Percentiles rank a stretch among this genome's conserved stretches.
These are phyloP conservation scores for Drosophila paramelanica DNA, from an alignment of 2,888 invertebrate genomes.

Conservation along the genomic window DNA sequence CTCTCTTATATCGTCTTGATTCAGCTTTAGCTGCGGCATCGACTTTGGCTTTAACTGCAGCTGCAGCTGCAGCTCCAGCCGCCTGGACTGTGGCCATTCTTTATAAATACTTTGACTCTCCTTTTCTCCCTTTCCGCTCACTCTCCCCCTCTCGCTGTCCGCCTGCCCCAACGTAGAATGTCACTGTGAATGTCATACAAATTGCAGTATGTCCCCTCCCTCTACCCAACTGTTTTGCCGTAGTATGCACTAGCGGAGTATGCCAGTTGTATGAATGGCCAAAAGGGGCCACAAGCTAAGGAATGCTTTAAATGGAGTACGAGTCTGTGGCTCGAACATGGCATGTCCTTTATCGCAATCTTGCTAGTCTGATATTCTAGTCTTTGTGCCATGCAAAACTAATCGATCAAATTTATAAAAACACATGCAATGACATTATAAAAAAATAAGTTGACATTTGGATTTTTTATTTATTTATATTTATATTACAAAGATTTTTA, in stretches of 20 bases:
- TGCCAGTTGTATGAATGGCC: slow-evolving; percentile 1
- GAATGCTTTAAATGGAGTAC: slow-evolving; percentile 18
- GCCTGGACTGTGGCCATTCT: slow-evolving; percentile 37
- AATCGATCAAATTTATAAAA: slow-evolving; percentile 5
- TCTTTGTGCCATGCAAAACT: background rate
- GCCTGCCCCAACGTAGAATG: slow-evolving; percentile 30
- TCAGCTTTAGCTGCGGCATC: slow-evolving; percentile 14
- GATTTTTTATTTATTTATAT: background rate
- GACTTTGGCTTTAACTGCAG: slow-evolving; percentile 8
- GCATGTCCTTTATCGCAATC: slow-evolving; percentile 7
- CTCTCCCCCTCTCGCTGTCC: background rate
- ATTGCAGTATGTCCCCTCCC: slow-evolving; percentile 33
- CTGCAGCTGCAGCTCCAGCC: slow-evolving; percentile 6
- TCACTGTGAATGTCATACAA: slow-evolving; percentile 64
- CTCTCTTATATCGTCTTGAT: slow-evolving; percentile 54
- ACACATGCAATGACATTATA: background rate
- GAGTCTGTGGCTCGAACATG: background rate
- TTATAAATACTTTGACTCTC: slow-evolving; percentile 51
- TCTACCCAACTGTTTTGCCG: slow-evolving; percentile 4
- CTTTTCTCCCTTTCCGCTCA: background rate
- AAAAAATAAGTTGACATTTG: background rate
- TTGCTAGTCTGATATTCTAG: slow-evolving; percentile 10
- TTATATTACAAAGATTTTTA: too few species aligned
- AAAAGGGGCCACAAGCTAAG: slow-evolving; percentile 15
- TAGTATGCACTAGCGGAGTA: slow-evolving; percentile 4